Evolutionary conservation across 2,888 invertebrate genomes (phyloP), one percentile per base, ranked within the genome.

Genomic region (Euplagia quadripunctaria): DNA sequence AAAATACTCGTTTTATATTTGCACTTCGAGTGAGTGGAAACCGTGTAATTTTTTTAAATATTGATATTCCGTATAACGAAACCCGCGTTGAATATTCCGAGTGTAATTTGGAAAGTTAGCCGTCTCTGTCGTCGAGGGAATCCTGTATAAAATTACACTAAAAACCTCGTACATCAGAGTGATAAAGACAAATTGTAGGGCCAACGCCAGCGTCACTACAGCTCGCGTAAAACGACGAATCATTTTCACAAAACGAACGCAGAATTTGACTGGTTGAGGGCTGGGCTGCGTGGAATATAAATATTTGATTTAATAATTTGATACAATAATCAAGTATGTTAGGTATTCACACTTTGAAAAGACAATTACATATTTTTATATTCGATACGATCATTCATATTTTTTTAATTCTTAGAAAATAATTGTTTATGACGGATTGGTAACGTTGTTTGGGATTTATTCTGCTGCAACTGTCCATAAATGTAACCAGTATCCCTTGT

Each of bases 31-130:
- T 51, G n/a, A 55, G 16, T 58, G 41, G 64, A 55, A 55, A 12
- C 51, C 31, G 51, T 66, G 63, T n/a, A 51, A 73, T 70, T 77
- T 69, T 55, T 69, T 79, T 81, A 73, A 76, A 66, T 52, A 11
- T 46, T 61, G 67, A 71, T 68, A 74, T 51, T 64, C 17, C 66
- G 46, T 58, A 70, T 43, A 63, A 73, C 31, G 55, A 71, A 78
- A 74, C 63, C 71, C 67, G 31, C 68, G 80, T 80, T 78, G 72
- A 85, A 85, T 85, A 85, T 84, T 87, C 83, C 73, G 75, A 75
- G 75, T 80, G 79, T 83, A 79, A 86, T 86, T 86, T 79, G 71
- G 72, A 81, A 77, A 77, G 71, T 74, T 83, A 74, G 77, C 76
- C 72, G 77, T 78, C 68, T 73, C 65, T 64, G 41, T 64, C 63